A percentile compares a stretch with the other conserved stretches of the same genome.
Conservation (phyloP, 2,888 invertebrate species). For the Dorcus parallelipipedus region DNA sequence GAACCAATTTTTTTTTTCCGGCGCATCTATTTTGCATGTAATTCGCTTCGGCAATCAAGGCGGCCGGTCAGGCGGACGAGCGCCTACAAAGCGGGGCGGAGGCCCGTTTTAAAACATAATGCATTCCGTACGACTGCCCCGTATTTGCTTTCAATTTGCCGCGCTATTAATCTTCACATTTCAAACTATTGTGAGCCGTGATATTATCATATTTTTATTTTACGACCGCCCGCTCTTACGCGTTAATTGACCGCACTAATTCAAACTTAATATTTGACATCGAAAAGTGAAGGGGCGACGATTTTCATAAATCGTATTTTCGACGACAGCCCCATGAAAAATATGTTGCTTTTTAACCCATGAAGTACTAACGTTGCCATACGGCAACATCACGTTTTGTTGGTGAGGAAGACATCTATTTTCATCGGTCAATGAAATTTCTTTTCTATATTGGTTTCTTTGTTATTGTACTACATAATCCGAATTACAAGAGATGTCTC, state of each 20-base stretch:
- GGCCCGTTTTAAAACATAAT: conserved; percentile 11
- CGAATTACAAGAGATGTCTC: too few relatives aligned
- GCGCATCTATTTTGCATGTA: conserved; percentile 1
- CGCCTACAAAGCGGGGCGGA: not conserved
- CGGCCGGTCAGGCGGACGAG: not conserved
- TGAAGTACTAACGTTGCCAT: too few relatives aligned
- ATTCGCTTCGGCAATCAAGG: conserved; percentile 9
- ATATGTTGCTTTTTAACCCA: too few relatives aligned
- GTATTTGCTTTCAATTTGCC: conserved; percentile 16
- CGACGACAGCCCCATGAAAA: too few relatives aligned
- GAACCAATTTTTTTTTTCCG: not conserved
- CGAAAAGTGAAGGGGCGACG: too few relatives aligned
- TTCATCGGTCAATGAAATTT: too few relatives aligned
- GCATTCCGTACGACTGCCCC: conserved; percentile 8
- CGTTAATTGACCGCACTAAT: not conserved
- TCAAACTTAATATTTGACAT: too few relatives aligned
- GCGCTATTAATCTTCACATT: conserved; percentile 12
- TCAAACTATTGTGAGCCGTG: conserved; percentile 2
- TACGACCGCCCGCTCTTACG: not conserved
- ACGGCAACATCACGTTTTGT: too few relatives aligned
- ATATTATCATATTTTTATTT: conserved; percentile 2
- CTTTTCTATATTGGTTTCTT: too few relatives aligned
- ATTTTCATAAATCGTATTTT: too few relatives aligned
- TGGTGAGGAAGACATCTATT: too few relatives aligned
- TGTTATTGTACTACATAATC: too few relatives aligned